These are phyloP conservation scores for Chaetodon trifascialis DNA, from an alignment of 2,113 vertebrate species.

Conservation along the genomic window DNA sequence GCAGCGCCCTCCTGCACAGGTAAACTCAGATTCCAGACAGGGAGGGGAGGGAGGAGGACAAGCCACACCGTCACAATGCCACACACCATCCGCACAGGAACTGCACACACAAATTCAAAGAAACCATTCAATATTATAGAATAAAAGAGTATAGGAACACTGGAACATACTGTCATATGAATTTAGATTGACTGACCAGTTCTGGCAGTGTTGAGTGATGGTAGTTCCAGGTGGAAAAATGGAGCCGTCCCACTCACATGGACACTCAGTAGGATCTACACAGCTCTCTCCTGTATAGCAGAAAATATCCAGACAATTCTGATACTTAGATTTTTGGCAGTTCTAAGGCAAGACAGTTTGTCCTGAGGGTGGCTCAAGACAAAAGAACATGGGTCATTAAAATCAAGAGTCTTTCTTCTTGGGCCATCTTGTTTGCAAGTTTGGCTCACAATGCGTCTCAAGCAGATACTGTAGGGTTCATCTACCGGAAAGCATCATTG, in stretches of 20 bases:
- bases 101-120: slow-evolving; percentile 71
- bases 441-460: neutral
- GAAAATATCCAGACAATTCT: neutral
- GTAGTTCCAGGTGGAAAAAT: slow-evolving; percentile 85
- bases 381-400: neutral
- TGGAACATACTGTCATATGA: neutral
- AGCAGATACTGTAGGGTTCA: neutral
- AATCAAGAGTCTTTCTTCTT: neutral
- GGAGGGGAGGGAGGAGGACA: slow-evolving; percentile 65
- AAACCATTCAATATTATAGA: neutral
- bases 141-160: neutral
- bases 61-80: slow-evolving; percentile 82
- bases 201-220: slow-evolving; percentile 86
- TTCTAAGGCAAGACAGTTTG: neutral
- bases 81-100: slow-evolving; percentile 85
- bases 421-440: neutral
- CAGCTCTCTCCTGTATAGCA: slow-evolving; percentile 83
- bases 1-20: slow-evolving; percentile 85
- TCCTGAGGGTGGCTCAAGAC: neutral
- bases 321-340: neutral
- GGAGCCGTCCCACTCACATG: slow-evolving; percentile 88
- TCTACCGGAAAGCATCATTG: neutral
- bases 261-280: slow-evolving; percentile 82
- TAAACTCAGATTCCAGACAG: slow-evolving; percentile 86
- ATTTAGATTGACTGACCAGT: slow-evolving; percentile 86